phyloP scores from a whole-genome alignment of 2,113 vertebrate species.

The Phodopus roborovskii region DNA sequence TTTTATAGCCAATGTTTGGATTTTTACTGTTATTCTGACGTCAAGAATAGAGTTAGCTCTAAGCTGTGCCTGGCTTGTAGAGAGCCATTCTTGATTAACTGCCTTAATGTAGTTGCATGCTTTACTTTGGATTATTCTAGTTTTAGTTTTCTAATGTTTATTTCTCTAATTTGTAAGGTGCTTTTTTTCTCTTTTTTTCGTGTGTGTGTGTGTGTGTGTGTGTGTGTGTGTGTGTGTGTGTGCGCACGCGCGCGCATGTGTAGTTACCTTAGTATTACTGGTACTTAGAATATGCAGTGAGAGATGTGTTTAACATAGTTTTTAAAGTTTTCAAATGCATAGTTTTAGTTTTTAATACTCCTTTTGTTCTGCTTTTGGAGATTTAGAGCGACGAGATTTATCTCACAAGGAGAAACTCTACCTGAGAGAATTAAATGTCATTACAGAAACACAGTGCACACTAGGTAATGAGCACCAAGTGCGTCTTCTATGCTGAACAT shows the following conservation, averaged over 20 bases:
- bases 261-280: not conserved
- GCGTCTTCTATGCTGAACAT: accelerated
- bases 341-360: constrained; percentile 56
- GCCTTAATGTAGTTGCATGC: too few species aligned
- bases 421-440: constrained; percentile 97
- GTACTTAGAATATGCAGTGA: not conserved
- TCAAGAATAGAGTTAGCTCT: not conserved
- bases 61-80: not conserved
- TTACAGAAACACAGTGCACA: constrained; percentile 98
- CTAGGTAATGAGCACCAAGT: constrained; percentile 88
- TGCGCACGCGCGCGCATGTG: too few species aligned
- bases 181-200: not conserved
- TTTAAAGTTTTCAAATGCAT: not conserved
- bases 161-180: not conserved
- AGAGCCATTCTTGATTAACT: accelerated
- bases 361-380: constrained; percentile 85
- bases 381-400: constrained; percentile 98
- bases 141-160: not conserved
- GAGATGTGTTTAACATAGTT: constrained; percentile 8
- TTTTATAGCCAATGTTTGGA: not conserved
- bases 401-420: constrained; percentile 99
- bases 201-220: too few species aligned
- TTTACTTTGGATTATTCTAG: not conserved
- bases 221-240: too few species aligned
- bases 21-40: not conserved